These are phyloP conservation scores for Andrena cerasifolii DNA, from an alignment of 1,140 invertebrate species.

Conservation along the genomic window DNA sequence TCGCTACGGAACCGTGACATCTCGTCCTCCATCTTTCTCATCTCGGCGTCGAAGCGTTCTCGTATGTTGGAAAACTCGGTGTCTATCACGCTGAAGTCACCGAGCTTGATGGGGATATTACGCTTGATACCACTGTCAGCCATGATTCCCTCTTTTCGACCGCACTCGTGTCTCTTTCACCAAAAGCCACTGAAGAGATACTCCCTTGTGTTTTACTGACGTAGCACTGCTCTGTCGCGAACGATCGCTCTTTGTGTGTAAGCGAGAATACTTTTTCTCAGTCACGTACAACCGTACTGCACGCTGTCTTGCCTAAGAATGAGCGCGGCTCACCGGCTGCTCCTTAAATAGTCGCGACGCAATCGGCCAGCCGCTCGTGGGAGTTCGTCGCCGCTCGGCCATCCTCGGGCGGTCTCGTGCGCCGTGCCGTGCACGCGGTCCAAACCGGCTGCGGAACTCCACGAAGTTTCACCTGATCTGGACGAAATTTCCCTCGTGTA, in stretches of 20 bases:
- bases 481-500: background rate
- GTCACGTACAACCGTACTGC: slow-evolving; percentile 28
- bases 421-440: slow-evolving; percentile 54
- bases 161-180: slow-evolving; percentile 55
- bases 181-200: slow-evolving; percentile 44
- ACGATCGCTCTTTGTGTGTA: slow-evolving; percentile 15
- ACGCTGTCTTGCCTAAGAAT: slow-evolving; percentile 71
- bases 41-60: slow-evolving; percentile 97
- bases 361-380: slow-evolving; percentile 65
- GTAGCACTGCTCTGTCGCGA: slow-evolving; percentile 32
- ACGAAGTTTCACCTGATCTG: slow-evolving; percentile 18
- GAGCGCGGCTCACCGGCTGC: slow-evolving; percentile 73
- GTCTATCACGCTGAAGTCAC: slow-evolving; percentile 97
- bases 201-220: background rate
- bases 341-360: slow-evolving; percentile 77
- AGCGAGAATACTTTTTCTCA: background rate
- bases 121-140: slow-evolving; percentile 90
- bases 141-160: slow-evolving; percentile 82
- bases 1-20: slow-evolving; percentile 98
- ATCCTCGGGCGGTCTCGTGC: slow-evolving; percentile 35
- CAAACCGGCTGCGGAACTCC: slow-evolving; percentile 35
- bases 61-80: slow-evolving; percentile 97
- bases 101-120: slow-evolving; percentile 96
- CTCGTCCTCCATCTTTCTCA: slow-evolving; percentile 99
- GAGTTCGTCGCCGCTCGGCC: slow-evolving; percentile 65